Evolutionary conservation across 2,797 vertebrate genomes (phyloP), one percentile per base, ranked within the genome.

Genomic region (Acanthurus lineatus): DNA sequence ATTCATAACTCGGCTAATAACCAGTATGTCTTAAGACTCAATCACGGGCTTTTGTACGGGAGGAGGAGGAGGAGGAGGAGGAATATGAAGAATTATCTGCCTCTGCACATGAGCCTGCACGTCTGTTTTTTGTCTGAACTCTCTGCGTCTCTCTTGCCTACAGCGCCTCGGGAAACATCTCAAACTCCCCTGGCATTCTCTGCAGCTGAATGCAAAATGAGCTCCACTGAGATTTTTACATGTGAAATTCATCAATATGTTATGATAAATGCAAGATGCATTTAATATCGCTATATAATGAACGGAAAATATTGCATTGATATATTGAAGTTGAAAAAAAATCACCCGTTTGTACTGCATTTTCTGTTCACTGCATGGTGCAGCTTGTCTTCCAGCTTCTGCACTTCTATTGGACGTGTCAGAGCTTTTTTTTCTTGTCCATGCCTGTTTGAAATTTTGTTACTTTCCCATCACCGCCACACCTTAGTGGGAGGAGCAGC

Each of bases 1-100:
- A 88, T 90, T 88, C 81, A 87, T 75, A 75, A 80, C 53, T 14
- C 44, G 17, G 69, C 72, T 81, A 62, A 84, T 80, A 22, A 80
- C 56, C 69, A 45, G 62, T 52, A 16, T 61, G 70, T 65, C 64
- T 84, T 73, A 71, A 84, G 76, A 72, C 77, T 86, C 81, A 83
- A 76, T 84, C 86, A 81, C 51, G 64, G 72, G 28, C 28, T 32
- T 32, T 32, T 32, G 4, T 32, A 32, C 47, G 3, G 28, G 28
- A 25, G 28, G 28, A 32, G 28, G 28, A 32, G 60, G 73, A 45
- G 53, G 65, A 8, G 35, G 83, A 15, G 69, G 51, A 32, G 56
- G 79, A 86, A 83, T 87, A 82, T 73, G 54, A 86, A 84, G 11
- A 70, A 83, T 45, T 3, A 68, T 80, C 54, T 28, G 10, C 73